Base-by-base conservation (phyloP, 23 tunicate species). In the Phallusia fumigata region DNA sequence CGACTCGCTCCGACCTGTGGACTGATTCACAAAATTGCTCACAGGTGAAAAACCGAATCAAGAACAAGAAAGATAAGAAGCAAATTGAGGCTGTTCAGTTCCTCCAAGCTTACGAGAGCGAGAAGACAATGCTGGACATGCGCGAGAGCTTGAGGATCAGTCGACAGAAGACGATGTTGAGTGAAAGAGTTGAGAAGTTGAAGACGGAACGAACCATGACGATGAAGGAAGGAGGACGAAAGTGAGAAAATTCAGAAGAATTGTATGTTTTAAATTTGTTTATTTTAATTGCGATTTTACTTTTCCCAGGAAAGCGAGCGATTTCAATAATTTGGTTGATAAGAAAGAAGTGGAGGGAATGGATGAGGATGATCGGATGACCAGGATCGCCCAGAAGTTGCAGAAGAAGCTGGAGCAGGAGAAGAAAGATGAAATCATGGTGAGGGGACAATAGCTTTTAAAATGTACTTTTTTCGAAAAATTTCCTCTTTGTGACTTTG, bases 91-190 rank as follows among this genome's bases (percentile, higher is more conserved):
- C 79, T 34, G 93, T 30, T 32, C 26, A 83, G 76, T 47, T 85
- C 30, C 30, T 83, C 30, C 36, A 52, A 19, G 50, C 36, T 28
- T 53, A 76, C 77, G 74, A 80, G 30, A 86, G 98, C 24, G 93
- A 93, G 82, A 84, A 85, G 81, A 93, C 98, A 18, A 84, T 93
- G 31, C 51, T 91, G 26, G 34, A 76, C 19, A 90, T 86, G 79
- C 78, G 74, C 81, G 83, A 78, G 76, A 81, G 77, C 49, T 33
- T 50, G 77, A 73, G 73, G 15, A 73, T 91, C 80, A 58, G 79
- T 32, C 51, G 97, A 75, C 97, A 92, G 80, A 87, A 92, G 87
- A 92, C 97, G 33, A 80, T 87, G 82, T 76, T 94, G 80, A 35
- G 73, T 10, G 90, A 89, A 18, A 78, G 94, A 53, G 64, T 94